These are phyloP conservation scores for Anarrhichthys ocellatus DNA, from an alignment of 2,113 vertebrate species.

Conservation along the genomic window DNA sequence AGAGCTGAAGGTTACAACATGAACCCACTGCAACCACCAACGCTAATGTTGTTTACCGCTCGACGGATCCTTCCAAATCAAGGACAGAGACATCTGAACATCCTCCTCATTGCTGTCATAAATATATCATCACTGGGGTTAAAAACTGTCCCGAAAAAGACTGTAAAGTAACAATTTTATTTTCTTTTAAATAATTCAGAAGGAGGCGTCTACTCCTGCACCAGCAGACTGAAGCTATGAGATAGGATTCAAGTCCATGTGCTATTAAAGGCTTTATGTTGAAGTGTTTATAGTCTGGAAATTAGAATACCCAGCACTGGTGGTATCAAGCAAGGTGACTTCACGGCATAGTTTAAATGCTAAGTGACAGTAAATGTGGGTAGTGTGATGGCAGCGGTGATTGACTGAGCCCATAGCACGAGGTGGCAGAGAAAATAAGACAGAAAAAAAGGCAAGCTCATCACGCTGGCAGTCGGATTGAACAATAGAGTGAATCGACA, in stretches of 20 bases:
- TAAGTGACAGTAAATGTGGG: constrained; percentile 45
- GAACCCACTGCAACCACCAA: constrained; percentile 39
- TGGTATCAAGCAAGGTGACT: constrained; percentile 45
- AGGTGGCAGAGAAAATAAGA: constrained; percentile 30
- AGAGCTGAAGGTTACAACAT: constrained; percentile 37
- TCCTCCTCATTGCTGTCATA: constrained; percentile 43
- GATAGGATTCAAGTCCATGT: constrained; percentile 44
- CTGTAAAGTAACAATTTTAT: constrained; percentile 32
- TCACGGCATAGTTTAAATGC: constrained; percentile 47
- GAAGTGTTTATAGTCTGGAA: constrained; percentile 39
- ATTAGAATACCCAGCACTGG: constrained; percentile 37
- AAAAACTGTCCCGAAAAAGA: constrained; percentile 28
- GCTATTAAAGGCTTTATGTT: constrained; percentile 42
- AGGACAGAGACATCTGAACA: constrained; percentile 39
- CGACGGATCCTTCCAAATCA: constrained; percentile 42
- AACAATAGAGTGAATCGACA: constrained; percentile 60
- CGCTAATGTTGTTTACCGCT: constrained; percentile 47
- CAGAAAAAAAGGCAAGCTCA: constrained; percentile 43
- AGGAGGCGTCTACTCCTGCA: constrained; percentile 14
- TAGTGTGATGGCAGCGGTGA: constrained; percentile 18
- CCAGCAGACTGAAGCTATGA: constrained; percentile 35
- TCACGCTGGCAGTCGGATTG: constrained; percentile 47
- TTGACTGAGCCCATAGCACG: constrained; percentile 38
- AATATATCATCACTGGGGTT: constrained; percentile 36
- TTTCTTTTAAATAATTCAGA: constrained; percentile 53